Percentiles rank a stretch among this genome's conserved stretches.
These are phyloP conservation scores for Tribolium freemani DNA, from an alignment of 2,888 invertebrate genomes.

Conservation along the genomic window DNA sequence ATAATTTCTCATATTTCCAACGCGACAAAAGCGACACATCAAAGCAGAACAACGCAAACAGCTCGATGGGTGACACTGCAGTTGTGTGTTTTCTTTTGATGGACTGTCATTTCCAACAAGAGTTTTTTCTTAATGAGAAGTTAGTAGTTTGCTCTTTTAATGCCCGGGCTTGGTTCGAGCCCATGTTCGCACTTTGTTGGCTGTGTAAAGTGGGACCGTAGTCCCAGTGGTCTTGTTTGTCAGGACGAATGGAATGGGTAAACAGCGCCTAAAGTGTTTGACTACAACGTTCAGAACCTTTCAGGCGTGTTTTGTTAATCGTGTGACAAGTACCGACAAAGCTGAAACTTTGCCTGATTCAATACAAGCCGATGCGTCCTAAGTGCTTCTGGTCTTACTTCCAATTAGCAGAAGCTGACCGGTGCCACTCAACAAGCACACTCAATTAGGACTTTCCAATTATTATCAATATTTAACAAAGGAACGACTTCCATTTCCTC, in stretches of 20 bases:
- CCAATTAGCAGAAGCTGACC: slow-evolving; percentile 34
- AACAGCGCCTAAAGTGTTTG: slow-evolving; percentile 42
- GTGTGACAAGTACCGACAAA: slow-evolving; percentile 41
- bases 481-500: slow-evolving; percentile 1
- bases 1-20: slow-evolving; percentile 60
- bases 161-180: slow-evolving; percentile 1
- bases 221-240: slow-evolving; percentile 36
- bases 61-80: slow-evolving; percentile 3
- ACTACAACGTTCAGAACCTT: slow-evolving; percentile 38
- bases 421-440: slow-evolving; percentile 22
- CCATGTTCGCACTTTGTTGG: slow-evolving; percentile 25
- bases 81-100: slow-evolving; percentile 6
- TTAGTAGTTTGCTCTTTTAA: slow-evolving; percentile 19
- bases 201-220: slow-evolving; percentile 26
- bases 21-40: slow-evolving; percentile 50
- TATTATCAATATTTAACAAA: slow-evolving; percentile 26
- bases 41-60: slow-evolving; percentile 40
- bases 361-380: slow-evolving; percentile 32
- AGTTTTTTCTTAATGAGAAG: not conserved
- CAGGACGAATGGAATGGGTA: slow-evolving; percentile 40
- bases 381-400: slow-evolving; percentile 43
- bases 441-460: slow-evolving; percentile 21
- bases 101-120: not conserved
- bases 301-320: slow-evolving; percentile 40
- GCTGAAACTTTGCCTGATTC: slow-evolving; percentile 33